Base-by-base conservation (phyloP, 2,113 vertebrate species). In the Regulus satrapa region DNA sequence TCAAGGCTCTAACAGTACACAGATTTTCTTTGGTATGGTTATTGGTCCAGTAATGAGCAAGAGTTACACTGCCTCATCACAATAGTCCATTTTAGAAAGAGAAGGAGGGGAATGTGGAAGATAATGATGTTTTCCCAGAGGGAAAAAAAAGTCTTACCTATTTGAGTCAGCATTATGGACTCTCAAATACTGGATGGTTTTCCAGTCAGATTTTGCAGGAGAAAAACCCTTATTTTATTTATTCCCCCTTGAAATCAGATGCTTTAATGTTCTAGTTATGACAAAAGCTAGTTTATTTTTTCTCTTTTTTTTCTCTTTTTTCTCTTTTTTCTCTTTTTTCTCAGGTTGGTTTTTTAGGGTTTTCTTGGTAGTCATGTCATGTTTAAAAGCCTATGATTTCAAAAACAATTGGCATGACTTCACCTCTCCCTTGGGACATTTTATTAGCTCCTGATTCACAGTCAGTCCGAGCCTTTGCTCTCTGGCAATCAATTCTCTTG, bases 361-460 rank as follows among this genome's bases (percentile, higher is more conserved):
- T 41, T 25, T 40, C 61, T 61, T 58, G 0, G 16, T 46, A 59
- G 79, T 77, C 51, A 29, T 58, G 63, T 92, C 59, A 58, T 96
- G 36, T 88, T 59, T 85, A 85, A 93, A 91, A 96, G 26, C 51
- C 61, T 78, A 54, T 2, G 3, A 46, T 87, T 91, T 87, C 64
- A 75, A 38, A 95, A 89, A 38, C 64, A 74, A 46, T 71, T 41
- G 55, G 23, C 43, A 28, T 43, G 36, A 17, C 69, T 95, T 88
- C 94, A 78, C 92, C 45, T 68, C 17, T 78, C 81, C 36, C 81
- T 91, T 29, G 66, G 81, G 89, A 94, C 38, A 0, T 72, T 96
- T 97, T 94, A 94, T 94, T 94, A 97, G 77, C 43, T 87, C 73
- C 84, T 85, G 77, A 93, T 95, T 97, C 95, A 93, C 89, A 89